Evolutionary conservation across 2,888 invertebrate genomes (phyloP), one percentile per base, ranked within the genome.

Genomic region (Luperina testacea): DNA sequence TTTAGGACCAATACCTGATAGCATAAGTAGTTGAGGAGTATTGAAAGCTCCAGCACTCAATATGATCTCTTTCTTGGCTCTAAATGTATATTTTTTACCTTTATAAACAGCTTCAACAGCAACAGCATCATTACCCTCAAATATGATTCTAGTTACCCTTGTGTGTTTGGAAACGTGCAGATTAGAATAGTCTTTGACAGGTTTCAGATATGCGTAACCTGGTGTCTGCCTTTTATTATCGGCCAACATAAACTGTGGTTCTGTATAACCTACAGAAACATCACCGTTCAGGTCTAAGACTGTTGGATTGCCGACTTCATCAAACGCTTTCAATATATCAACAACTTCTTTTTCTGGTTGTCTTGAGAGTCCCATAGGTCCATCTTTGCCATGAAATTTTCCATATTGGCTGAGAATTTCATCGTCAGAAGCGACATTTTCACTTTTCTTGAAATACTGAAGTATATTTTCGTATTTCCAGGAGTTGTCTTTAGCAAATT

Each of bases 1-100:
- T 76, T 78, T 78, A 45, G 72, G 87, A 15, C 88, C 88, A 38
- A 88, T 75, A 1, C 87, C 87, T 6, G 87, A 88, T 1, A 87
- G 73, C 86, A 86, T 84, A 0, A 87, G 73, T 42, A 87, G 1
- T 59, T 88, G 82, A 42, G 88, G 86, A 67, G 84, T 83, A 45
- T 83, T 85, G 32, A 78, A 87, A 9, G 73, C 82, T 65, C 87
- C 87, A 0, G 84, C 88, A 17, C 78, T 61, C 42, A 88, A 0
- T 45, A 89, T 86, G 3, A 89, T 45, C 48, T 88, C 88, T 74
- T 84, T 88, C 0, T 32, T 81, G 4, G 88, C 88, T 67, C 73
- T 76, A 0, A 88, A 38, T 59, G 11, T 83, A 53, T 79, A 86
- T 0, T 15, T 83, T 42, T 81, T 57, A 8, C 77, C 82, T 24